Evolutionary conservation across 2,888 invertebrate genomes (phyloP).

Genomic region (Lissonota sp.): DNA sequence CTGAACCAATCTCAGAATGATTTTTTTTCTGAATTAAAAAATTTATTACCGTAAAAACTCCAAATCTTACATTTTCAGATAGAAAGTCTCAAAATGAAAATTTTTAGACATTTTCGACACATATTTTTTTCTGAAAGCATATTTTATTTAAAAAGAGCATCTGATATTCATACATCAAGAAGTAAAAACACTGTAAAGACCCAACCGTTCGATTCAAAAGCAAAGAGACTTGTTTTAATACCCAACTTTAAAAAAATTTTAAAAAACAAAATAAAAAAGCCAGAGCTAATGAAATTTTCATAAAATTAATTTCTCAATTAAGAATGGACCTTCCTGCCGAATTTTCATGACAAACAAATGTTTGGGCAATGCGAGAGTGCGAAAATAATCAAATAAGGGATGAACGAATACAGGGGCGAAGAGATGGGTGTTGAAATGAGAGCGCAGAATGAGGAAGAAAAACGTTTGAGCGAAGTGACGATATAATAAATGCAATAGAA

Average conservation of each 20-base stretch:
- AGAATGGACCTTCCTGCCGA: neutral
- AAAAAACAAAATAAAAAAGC: neutral
- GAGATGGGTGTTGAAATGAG: neutral
- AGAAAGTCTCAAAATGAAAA: too few species aligned
- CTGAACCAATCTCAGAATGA: too few species aligned
- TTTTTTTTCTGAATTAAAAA: too few species aligned
- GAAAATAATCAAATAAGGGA: slow-evolving; percentile 43
- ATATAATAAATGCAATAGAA: slow-evolving; percentile 42
- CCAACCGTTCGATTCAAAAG: too few species aligned
- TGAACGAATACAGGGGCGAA: slow-evolving; percentile 3
- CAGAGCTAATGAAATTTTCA: neutral
- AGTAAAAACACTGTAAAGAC: too few species aligned
- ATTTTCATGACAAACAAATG: slow-evolving; percentile 24
- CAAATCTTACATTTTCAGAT: too few species aligned
- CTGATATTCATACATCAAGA: too few species aligned
- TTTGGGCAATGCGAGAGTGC: slow-evolving; percentile 29
- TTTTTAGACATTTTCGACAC: too few species aligned
- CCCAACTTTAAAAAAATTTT: neutral
- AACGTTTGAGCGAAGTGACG: slow-evolving; percentile 48
- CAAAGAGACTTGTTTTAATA: neutral
- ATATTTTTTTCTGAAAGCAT: too few species aligned
- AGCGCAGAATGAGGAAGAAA: neutral
- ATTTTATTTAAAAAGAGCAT: too few species aligned
- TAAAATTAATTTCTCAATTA: slow-evolving; percentile 8
- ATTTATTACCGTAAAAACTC: too few species aligned